Base-by-base conservation (phyloP, 2,797 vertebrate genomes). In the Pangasius djambal region DNA sequence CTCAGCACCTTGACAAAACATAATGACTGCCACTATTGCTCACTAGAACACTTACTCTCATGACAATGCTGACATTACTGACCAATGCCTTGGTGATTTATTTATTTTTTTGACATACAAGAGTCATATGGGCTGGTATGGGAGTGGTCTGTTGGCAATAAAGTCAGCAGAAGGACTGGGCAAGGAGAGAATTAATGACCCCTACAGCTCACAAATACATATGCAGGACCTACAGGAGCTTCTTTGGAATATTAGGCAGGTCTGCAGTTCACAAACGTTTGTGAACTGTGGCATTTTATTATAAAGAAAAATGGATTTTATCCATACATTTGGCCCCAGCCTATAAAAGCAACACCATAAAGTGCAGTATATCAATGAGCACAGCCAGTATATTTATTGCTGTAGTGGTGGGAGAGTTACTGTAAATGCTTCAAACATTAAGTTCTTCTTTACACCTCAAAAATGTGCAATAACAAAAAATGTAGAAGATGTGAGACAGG, bases 1-100 rank as follows among this genome's bases (percentile, higher is more conserved):
- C 85, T 88, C 50, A 91, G 90, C 90, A 61, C 88, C 20, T 7
- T 79, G 20, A 90, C 88, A 75, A 81, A 75, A 67, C 40, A 72
- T 91, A 87, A 89, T 82, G 82, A 86, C 48, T 28, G 89, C 34
- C 63, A 84, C 88, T 81, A 88, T 85, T 83, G 34, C 75, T 75
- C 59, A 77, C 50, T 88, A 63, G 70, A 86, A 48, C 59, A 78
- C 83, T 88, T 74, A 34, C 74, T 86, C 63, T 83, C 48, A 0
- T 70, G 77, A 83, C 59, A 44, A 44, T 83, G 25, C 81, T 16
- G 57, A 59, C 10, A 10, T 31, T 70, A 55, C 75, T 72, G 65
- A 83, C 44, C 28, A 82, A 28, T 25, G 57, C 20, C 81, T 44
- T 63, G 5, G 2, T 44, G 31, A 25, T 61, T 79, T 74, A 0